Evolutionary conservation across 2,113 vertebrate species (phyloP).

Genomic region (Herpetotheres cachinnans): DNA sequence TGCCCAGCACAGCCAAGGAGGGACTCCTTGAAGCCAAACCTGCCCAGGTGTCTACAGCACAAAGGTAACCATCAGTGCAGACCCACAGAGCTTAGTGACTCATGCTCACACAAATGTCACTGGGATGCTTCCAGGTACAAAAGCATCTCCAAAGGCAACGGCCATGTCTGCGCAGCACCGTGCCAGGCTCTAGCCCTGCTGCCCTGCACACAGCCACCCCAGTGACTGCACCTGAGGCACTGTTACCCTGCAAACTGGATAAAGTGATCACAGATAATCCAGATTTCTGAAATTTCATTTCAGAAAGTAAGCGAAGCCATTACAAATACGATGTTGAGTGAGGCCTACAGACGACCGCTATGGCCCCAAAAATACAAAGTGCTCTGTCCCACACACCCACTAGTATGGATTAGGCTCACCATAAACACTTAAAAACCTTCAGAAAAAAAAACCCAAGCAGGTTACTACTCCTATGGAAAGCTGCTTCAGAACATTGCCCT

Average conservation of each 20-base stretch:
- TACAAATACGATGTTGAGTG: background rate
- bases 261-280: background rate
- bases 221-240: background rate
- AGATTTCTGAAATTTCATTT: background rate
- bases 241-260: background rate
- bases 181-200: background rate
- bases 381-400: background rate
- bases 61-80: background rate
- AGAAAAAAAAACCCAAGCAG: background rate
- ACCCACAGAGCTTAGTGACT: background rate
- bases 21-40: background rate
- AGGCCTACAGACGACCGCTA: background rate
- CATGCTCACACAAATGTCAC: background rate
- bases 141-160: accelerated
- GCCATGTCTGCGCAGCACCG: background rate
- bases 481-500: background rate
- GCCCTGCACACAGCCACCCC: background rate
- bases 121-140: background rate
- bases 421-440: background rate
- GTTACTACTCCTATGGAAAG: background rate
- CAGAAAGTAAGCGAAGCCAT: background rate
- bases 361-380: background rate
- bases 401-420: background rate
- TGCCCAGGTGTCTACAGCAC: background rate
- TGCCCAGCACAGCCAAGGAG: background rate